phyloP scores from a whole-genome alignment of 1,140 invertebrate genomes.

The Chelonus insularis region DNA sequence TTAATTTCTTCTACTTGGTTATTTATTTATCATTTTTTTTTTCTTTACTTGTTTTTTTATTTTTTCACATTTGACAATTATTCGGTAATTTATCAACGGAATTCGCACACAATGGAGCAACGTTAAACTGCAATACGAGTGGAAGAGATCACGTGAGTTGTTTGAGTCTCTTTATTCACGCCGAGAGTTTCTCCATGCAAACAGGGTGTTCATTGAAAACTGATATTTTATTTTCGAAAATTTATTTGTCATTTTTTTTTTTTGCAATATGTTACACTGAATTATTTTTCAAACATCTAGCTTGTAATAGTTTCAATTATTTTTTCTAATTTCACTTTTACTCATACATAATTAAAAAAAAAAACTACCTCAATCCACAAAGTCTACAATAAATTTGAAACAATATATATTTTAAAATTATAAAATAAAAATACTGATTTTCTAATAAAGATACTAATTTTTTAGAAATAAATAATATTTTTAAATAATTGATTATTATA shows the following conservation, averaged over 20 bases:
- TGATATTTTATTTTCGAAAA: neutral
- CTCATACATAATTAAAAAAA: no score
- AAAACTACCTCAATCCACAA: no score
- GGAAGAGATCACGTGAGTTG: conserved; percentile 40
- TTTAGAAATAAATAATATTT: no score
- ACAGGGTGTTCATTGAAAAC: conserved; percentile 45
- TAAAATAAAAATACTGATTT: no score
- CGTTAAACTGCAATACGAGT: conserved; percentile 27
- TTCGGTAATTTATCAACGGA: conserved; percentile 62
- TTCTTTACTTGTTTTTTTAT: conserved; percentile 18
- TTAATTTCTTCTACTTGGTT: conserved; percentile 1
- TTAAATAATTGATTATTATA: no score
- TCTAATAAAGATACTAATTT: no score
- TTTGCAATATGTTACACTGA: no score
- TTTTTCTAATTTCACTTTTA: no score
- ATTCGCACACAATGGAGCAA: conserved; percentile 53
- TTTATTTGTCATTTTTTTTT: neutral
- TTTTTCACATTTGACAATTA: conserved; percentile 56
- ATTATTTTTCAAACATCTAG: no score
- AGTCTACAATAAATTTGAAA: no score
- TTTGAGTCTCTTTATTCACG: conserved; percentile 26
- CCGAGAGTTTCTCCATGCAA: conserved; percentile 27
- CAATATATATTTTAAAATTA: no score
- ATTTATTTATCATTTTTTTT: conserved; percentile 19
- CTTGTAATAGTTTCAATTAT: no score